Evolutionary conservation across 23 tunicate species (phyloP), one percentile per base, ranked within the genome.

Genomic region (Ciona savignyi): DNA sequence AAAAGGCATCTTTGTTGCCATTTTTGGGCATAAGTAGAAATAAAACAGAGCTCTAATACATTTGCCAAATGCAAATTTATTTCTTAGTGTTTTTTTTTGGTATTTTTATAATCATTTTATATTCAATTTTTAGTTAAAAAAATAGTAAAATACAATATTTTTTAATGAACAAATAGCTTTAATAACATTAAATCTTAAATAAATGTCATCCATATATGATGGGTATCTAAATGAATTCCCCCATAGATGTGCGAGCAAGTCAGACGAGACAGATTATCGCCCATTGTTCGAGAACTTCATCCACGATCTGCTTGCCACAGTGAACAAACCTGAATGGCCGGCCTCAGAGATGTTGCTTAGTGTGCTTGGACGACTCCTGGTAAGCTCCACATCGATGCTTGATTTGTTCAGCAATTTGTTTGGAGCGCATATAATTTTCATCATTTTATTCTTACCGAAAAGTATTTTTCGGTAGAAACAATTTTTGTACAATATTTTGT

Each of bases 271-370:
- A 30, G 99, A 94, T 60, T 94, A 70, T 73, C 74, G 99, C 25
- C 99, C 99, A 11, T 69, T 94, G 70, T 94, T 94, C 83, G 99
- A 94, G 48, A 94, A 94, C 35, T 78, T 94, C 34, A 70, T 94
- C 67, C 99, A 88, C 30, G 99, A 94, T 83, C 71, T 94, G 22
- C 80, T 94, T 62, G 81, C 86, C 0, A 94, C 99, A 30, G 99
- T 94, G 63, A 94, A 94, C 69, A 94, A 94, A 71, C 99, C 99
- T 0, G 99, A 94, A 74, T 94, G 99, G 99, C 99, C 99, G 11
- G 99, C 99, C 23, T 82, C 98, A 9, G 99, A 94, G 66, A 94
- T 83, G 95, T 64, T 94, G 73, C 85, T 94, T 60, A 86, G 87
- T 32, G 72, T 87, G 35, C 75, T 94, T 1, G 99, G 99, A n/a